A percentile compares a stretch with the other conserved stretches of the same genome.
Evolutionary conservation across 2,113 vertebrate species (phyloP).

Genomic region (Chaetodon auriga): DNA sequence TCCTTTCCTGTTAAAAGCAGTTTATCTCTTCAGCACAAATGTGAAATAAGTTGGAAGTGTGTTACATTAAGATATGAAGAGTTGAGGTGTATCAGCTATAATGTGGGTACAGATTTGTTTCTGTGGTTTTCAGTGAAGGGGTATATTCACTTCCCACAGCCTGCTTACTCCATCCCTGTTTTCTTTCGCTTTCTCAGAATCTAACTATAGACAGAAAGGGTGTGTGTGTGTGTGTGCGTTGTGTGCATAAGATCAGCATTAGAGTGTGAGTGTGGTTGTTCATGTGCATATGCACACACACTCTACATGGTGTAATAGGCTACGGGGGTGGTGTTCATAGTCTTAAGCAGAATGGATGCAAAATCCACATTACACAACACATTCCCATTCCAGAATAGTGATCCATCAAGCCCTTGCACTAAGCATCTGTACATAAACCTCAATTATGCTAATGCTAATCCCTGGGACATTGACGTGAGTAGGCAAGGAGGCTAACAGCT

Average conservation of each 20-base stretch:
- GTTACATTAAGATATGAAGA: conserved; percentile 23
- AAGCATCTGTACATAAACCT: conserved; percentile 86
- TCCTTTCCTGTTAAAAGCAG: neutral
- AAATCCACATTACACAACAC: conserved; percentile 84
- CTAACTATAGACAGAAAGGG: conserved; percentile 39
- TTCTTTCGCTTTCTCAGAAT: conserved; percentile 36
- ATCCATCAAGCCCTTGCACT: conserved; percentile 82
- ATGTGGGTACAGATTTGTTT: conserved; percentile 14
- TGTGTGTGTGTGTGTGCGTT: conserved; percentile 23
- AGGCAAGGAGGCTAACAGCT: conserved; percentile 81
- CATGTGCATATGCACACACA: conserved; percentile 19
- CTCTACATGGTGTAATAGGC: conserved; percentile 62
- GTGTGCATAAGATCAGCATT: conserved; percentile 40
- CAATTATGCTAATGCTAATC: conserved; percentile 87
- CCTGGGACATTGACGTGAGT: conserved; percentile 81
- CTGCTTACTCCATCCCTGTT: conserved; percentile 27
- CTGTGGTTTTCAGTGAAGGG: conserved; percentile 15
- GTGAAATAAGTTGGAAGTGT: conserved; percentile 28
- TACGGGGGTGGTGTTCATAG: conserved; percentile 70
- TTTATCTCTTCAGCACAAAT: conserved; percentile 12
- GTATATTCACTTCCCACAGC: conserved; percentile 23
- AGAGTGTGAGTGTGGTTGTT: conserved; percentile 14
- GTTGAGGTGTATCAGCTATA: conserved; percentile 26
- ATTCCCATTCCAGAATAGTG: conserved; percentile 78
- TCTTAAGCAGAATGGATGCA: conserved; percentile 78